phyloP scores from a whole-genome alignment of 2,797 vertebrate species.

The Paedocypris micromegethes region DNA sequence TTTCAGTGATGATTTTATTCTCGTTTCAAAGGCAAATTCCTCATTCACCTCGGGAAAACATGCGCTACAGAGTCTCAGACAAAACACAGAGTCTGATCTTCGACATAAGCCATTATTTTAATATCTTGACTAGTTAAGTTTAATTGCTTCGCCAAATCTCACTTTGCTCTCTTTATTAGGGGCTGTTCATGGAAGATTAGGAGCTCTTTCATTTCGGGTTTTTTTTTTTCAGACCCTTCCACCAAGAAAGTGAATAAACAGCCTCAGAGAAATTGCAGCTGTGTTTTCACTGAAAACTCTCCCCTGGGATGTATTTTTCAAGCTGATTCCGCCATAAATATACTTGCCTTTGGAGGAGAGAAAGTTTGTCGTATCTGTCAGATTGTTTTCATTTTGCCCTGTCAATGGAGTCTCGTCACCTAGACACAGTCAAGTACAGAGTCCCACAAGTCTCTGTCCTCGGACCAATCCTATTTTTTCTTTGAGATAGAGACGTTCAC shows the following conservation, averaged over 20 bases:
- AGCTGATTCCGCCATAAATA: slow-evolving; percentile 80
- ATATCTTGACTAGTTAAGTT: slow-evolving; percentile 66
- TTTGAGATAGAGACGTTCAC: slow-evolving; percentile 74
- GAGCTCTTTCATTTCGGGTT: slow-evolving; percentile 56
- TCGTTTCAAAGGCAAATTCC: neutral
- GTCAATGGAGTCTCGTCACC: no score
- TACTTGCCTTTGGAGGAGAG: slow-evolving; percentile 64
- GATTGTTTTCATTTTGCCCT: no score
- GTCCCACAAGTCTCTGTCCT: no score
- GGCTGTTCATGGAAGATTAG: slow-evolving; percentile 71
- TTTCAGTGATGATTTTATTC: neutral
- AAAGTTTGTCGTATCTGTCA: no score
- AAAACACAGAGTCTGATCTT: neutral
- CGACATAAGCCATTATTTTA: slow-evolving; percentile 5
- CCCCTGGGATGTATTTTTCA: slow-evolving; percentile 74
- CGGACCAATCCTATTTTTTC: no score
- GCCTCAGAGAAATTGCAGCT: slow-evolving; percentile 76
- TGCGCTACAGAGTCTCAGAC: slow-evolving; percentile 3
- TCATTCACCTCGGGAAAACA: neutral
- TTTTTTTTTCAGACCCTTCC: slow-evolving; percentile 45
- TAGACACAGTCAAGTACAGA: no score
- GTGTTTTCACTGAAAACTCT: slow-evolving; percentile 74
- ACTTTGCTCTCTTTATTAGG: slow-evolving; percentile 71
- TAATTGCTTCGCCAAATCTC: slow-evolving; percentile 65
- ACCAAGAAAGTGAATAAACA: slow-evolving; percentile 74